Evolutionary conservation across 1,140 invertebrate species (phyloP).

Genomic region (Linepithema humile): DNA sequence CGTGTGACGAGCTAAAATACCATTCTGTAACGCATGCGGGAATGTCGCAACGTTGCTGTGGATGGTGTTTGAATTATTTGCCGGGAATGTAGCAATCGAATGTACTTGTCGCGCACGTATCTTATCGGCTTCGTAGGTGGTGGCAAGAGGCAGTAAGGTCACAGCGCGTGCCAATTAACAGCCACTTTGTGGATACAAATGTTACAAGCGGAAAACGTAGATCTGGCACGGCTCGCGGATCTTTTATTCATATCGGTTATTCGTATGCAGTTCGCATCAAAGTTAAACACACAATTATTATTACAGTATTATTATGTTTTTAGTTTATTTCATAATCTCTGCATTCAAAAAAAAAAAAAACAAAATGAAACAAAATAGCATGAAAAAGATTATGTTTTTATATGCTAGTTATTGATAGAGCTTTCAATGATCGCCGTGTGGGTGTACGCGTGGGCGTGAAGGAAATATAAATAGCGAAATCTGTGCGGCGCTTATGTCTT

Average conservation of each 20-base stretch:
- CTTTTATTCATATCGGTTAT: slow-evolving; percentile 36
- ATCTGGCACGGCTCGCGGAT: neutral
- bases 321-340: neutral
- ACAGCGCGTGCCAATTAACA: slow-evolving; percentile 34
- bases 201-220: neutral
- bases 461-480: slow-evolving; percentile 46
- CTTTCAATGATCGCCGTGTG: neutral
- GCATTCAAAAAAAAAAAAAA: neutral
- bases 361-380: neutral
- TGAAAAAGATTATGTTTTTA: neutral
- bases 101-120: slow-evolving; percentile 24
- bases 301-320: too few species aligned
- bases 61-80: slow-evolving; percentile 23
- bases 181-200: slow-evolving; percentile 29
- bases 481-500: neutral
- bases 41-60: slow-evolving; percentile 29
- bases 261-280: neutral
- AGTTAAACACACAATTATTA: neutral
- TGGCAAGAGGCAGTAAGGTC: slow-evolving; percentile 13
- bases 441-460: slow-evolving; percentile 6
- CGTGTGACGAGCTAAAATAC: slow-evolving; percentile 29
- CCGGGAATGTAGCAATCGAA: slow-evolving; percentile 36
- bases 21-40: slow-evolving; percentile 33
- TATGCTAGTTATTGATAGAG: slow-evolving; percentile 10
- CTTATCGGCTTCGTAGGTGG: slow-evolving; percentile 43